phyloP scores from a whole-genome alignment of 2,888 invertebrate genomes.

The Endomychus coccineus region DNA sequence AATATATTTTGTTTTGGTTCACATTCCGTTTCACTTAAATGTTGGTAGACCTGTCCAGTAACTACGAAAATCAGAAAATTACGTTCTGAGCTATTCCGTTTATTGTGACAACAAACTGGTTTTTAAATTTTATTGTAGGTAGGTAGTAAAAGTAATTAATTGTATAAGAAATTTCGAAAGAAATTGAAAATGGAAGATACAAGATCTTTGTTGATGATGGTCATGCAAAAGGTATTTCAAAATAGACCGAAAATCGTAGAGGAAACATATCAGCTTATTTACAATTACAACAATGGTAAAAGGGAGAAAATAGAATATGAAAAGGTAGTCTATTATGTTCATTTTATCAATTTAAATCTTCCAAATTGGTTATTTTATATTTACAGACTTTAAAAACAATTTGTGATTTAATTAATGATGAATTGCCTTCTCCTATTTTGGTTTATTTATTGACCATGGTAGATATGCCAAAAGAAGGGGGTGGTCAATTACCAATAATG shows the following conservation, averaged over 20 bases:
- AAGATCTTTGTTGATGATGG: conserved; percentile 35
- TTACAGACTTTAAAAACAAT: conserved; percentile 34
- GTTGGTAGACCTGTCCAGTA: too few species aligned
- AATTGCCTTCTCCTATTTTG: conserved; percentile 37
- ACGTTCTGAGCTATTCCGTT: too few species aligned
- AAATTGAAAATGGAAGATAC: conserved; percentile 36
- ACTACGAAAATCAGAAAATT: too few species aligned
- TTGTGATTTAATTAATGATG: conserved; percentile 35
- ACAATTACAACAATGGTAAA: conserved; percentile 33
- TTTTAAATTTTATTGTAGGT: too few species aligned
- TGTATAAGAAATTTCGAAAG: too few species aligned
- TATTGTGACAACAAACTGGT: too few species aligned
- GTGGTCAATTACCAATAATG: conserved; percentile 24
- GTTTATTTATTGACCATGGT: conserved; percentile 38
- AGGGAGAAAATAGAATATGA: conserved; percentile 35
- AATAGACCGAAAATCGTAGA: conserved; percentile 34
- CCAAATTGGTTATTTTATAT: conserved; percentile 16
- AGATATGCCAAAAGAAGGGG: conserved; percentile 34
- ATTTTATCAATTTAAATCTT: neutral
- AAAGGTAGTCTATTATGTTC: conserved; percentile 22
- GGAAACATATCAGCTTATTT: conserved; percentile 33
- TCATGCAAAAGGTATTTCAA: conserved; percentile 36
- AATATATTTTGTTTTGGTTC: too few species aligned
- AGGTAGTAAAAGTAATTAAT: too few species aligned
- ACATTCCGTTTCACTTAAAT: too few species aligned